Base-by-base conservation (phyloP, 2,113 vertebrate species). In the Leucopternis melanops region DNA sequence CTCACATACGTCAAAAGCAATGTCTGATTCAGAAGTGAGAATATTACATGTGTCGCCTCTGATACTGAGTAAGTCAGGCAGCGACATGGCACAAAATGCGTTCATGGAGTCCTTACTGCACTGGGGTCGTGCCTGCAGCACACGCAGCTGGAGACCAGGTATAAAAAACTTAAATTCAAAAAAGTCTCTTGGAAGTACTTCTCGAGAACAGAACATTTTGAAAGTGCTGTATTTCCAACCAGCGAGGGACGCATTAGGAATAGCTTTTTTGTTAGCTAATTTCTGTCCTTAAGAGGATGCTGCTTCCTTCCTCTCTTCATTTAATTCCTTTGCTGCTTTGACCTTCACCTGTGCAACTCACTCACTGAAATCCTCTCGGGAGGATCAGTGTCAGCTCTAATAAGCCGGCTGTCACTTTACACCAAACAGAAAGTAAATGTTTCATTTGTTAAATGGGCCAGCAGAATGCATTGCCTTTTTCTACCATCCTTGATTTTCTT, bases 301-400 rank as follows among this genome's bases (percentile, higher is more conserved):
- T 4, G 21, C 81, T 96, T 89, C 85, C 92, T 93, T 84, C 84
- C 92, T 94, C 66, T 82, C 86, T 81, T 86, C 92, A 44, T 95
- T 95, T 97, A 95, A 95, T 96, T 94, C 86, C 82, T 94, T 94
- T 80, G 94, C 85, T 26, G 27, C 70, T 91, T 45, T 97, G 97
- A 97, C 96, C 97, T 93, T 87, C 88, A 97, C 96, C 96, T 95
- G 90, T 59, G 42, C 19, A 40, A 80, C 82, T 95, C 2, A 14
- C 86, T 97, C 50, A 34, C 80, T 82, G 91, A 90, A 96, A 97
- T 97, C 90, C 96, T 94, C 97, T 89, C 16, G 87, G 90, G 97
- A 97, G 97, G 96, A 97, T 97, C 95, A 87, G 95, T 98, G 96
- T 97, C 97, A 86, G 66, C 25, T 92, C 88, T 96, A 95, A 98